These are phyloP conservation scores for Tragelaphus imberbis DNA, from an alignment of 2,113 vertebrate species.

Conservation along the genomic window DNA sequence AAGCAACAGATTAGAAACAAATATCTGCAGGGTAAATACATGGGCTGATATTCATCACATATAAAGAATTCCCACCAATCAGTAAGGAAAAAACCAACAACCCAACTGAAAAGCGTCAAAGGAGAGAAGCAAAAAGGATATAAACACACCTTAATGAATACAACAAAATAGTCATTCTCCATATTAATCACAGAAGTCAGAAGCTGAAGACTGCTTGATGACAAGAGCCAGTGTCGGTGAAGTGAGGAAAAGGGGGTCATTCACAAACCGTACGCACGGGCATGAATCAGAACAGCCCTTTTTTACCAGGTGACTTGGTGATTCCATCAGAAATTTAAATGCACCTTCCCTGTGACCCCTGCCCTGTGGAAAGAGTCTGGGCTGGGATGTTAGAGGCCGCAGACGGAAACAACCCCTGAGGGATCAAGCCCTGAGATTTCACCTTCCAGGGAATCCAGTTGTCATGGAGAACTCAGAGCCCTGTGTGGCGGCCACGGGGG, in stretches of 20 bases:
- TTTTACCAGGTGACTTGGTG: neutral
- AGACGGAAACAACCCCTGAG: neutral
- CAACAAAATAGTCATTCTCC: neutral
- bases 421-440: neutral
- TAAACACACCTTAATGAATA: too few relatives aligned
- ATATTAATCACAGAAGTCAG: too few relatives aligned
- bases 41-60: rapidly evolving
- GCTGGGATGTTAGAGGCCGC: neutral
- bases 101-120: neutral
- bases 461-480: neutral
- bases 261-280: rapidly evolving
- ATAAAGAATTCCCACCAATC: neutral
- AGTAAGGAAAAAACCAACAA: neutral
- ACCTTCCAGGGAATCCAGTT: neutral
- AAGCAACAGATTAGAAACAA: neutral
- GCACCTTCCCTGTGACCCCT: neutral
- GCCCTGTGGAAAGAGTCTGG: neutral
- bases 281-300: neutral
- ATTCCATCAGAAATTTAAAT: neutral
- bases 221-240: neutral
- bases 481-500: rapidly evolving
- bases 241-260: neutral
- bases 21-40: neutral
- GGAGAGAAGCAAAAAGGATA: neutral
- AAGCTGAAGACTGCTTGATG: neutral